Conservation (phyloP, 2,113 vertebrate genomes). For the Accipiter cooperii region DNA sequence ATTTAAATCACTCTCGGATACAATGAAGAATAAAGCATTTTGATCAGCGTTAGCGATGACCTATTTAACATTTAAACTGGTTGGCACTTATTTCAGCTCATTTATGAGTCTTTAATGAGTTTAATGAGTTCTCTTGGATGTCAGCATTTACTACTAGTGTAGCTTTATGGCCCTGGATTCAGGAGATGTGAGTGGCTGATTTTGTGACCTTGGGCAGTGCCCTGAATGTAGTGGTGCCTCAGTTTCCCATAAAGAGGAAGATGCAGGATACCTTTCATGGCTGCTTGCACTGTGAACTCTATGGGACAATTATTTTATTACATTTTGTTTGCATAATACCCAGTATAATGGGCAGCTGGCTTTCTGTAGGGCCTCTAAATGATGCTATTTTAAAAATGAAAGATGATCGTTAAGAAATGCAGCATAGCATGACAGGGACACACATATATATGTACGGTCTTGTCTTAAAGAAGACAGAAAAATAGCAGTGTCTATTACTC, state of each 20-base stretch:
- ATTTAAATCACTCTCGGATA: slow-evolving; percentile 37
- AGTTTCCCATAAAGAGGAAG: slow-evolving; percentile 7
- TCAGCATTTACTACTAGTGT: slow-evolving; percentile 55
- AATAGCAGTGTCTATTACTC: slow-evolving; percentile 51
- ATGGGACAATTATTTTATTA: neutral
- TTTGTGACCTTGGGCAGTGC: slow-evolving; percentile 25
- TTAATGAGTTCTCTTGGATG: slow-evolving; percentile 71
- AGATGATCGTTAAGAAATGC: neutral
- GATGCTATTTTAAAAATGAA: slow-evolving; percentile 33
- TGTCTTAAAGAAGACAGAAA: slow-evolving; percentile 47
- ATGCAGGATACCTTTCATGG: neutral
- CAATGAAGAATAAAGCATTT: slow-evolving; percentile 60
- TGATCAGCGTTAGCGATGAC: slow-evolving; percentile 48
- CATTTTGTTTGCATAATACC: neutral
- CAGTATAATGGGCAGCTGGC: neutral
- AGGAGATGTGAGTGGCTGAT: neutral
- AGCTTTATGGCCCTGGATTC: slow-evolving; percentile 10
- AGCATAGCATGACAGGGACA: neutral
- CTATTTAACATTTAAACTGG: slow-evolving; percentile 70
- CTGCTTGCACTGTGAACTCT: neutral
- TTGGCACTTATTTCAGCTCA: slow-evolving; percentile 63
- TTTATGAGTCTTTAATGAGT: slow-evolving; percentile 58
- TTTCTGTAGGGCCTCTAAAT: neutral
- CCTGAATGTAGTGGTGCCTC: slow-evolving; percentile 10
- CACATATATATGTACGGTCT: slow-evolving; percentile 4